Evolutionary conservation across 2,888 invertebrate genomes (phyloP).

Genomic region (Dendrolimus pini): DNA sequence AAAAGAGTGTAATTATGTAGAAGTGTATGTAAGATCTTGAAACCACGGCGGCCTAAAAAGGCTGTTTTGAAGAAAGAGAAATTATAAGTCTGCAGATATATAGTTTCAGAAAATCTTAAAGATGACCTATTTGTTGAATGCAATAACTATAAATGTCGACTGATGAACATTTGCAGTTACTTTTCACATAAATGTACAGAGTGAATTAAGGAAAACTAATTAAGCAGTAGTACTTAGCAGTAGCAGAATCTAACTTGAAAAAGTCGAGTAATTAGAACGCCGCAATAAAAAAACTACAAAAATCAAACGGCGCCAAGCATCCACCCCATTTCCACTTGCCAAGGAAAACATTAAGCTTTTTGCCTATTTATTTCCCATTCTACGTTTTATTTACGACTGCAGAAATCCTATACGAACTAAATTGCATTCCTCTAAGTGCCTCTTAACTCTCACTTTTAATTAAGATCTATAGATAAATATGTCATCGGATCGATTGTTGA

Average conservation of each 20-base stretch:
- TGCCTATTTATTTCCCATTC: not conserved
- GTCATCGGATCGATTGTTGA: too few relatives aligned
- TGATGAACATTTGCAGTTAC: too few relatives aligned
- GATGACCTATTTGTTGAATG: too few relatives aligned
- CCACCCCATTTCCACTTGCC: not conserved
- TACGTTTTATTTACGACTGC: not conserved
- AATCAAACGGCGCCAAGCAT: constrained; percentile 18
- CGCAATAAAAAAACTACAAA: constrained; percentile 18
- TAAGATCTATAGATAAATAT: not conserved
- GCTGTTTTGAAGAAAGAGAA: too few relatives aligned
- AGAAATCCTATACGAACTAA: not conserved
- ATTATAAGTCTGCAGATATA: too few relatives aligned
- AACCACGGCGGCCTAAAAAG: too few relatives aligned
- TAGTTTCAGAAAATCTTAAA: too few relatives aligned
- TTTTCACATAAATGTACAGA: too few relatives aligned
- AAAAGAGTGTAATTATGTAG: too few relatives aligned
- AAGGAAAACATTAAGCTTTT: constrained; percentile 3
- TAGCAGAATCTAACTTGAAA: constrained; percentile 12
- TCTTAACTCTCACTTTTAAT: constrained; percentile 3
- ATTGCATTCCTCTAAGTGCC: constrained; percentile 1
- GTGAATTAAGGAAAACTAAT: too few relatives aligned
- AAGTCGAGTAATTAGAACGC: constrained; percentile 23
- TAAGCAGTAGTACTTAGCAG: not conserved
- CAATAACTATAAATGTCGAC: too few relatives aligned
- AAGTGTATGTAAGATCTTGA: too few relatives aligned